phyloP scores from a whole-genome alignment of 2,888 invertebrate species.

The Folsomia manolachei region DNA sequence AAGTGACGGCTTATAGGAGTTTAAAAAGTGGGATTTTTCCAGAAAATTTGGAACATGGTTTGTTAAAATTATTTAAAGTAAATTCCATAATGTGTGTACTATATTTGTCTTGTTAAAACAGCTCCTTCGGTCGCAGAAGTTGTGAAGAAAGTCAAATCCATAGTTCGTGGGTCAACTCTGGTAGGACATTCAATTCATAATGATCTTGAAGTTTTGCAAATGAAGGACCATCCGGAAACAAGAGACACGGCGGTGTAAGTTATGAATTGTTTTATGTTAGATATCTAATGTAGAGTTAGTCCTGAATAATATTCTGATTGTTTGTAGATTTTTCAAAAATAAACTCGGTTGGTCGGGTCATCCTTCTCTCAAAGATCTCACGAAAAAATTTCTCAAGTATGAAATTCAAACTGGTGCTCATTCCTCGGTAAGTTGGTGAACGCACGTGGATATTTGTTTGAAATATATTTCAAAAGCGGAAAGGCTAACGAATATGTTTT shows the following conservation, averaged over 20 bases:
- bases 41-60: constrained; percentile 10
- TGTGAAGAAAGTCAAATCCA: not conserved
- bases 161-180: constrained; percentile 10
- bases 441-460: too few species aligned
- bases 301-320: not conserved
- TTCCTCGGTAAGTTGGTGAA: constrained; percentile 9
- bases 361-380: constrained; percentile 11
- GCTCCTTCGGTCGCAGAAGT: not conserved
- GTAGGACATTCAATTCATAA: constrained; percentile 22
- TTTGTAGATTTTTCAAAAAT: constrained; percentile 8
- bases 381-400: not conserved
- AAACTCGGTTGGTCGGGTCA: not conserved
- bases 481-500: not conserved
- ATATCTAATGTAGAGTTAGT: not conserved
- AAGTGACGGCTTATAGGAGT: constrained; percentile 12
- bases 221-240: constrained; percentile 8
- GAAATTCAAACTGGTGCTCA: constrained; percentile 15
- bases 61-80: not conserved
- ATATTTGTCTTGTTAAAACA: too few species aligned
- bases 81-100: not conserved
- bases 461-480: too few species aligned
- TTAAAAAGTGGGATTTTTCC: constrained; percentile 10
- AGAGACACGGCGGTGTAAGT: constrained; percentile 18
- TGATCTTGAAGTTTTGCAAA: constrained; percentile 15
- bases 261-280: not conserved